A percentile compares a stretch with the other conserved stretches of the same genome.
Evolutionary conservation across 2,888 invertebrate species (phyloP).

Genomic region (Aleiodes leptofemur): DNA sequence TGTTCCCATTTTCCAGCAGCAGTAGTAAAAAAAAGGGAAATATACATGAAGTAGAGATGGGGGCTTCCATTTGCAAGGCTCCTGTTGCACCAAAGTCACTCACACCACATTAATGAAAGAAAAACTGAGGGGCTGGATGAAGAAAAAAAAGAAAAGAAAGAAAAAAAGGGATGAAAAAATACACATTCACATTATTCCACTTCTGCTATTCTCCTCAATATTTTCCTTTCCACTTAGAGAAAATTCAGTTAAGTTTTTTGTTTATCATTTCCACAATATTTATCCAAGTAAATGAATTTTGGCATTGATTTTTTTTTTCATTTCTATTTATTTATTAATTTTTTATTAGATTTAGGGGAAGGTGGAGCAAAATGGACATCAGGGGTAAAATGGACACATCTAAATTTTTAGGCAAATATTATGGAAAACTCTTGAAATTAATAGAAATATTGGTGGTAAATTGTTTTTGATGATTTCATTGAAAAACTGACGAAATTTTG

Average conservation of each 20-base stretch:
- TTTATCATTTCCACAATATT: too few species aligned
- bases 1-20: constrained; percentile 25
- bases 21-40: constrained; percentile 2
- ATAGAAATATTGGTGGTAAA: too few species aligned
- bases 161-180: not conserved
- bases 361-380: too few species aligned
- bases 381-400: too few species aligned
- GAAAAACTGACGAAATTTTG: too few species aligned
- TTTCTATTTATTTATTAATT: constrained; percentile 20
- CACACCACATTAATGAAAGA: constrained; percentile 27
- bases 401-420: too few species aligned
- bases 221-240: not conserved
- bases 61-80: constrained; percentile 14
- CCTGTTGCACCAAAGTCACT: constrained; percentile 24
- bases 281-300: not conserved
- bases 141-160: too few species aligned
- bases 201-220: constrained; percentile 15
- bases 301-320: not conserved
- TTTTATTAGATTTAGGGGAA: too few species aligned
- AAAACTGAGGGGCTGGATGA: not conserved
- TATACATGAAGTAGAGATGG: constrained; percentile 9
- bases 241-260: not conserved
- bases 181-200: constrained; percentile 5
- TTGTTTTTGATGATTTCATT: too few species aligned
- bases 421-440: too few species aligned